A percentile compares a stretch with the other conserved stretches of the same genome.
Evolutionary conservation across 2,888 invertebrate species (phyloP).

Genomic region (Orchestes rusci): DNA sequence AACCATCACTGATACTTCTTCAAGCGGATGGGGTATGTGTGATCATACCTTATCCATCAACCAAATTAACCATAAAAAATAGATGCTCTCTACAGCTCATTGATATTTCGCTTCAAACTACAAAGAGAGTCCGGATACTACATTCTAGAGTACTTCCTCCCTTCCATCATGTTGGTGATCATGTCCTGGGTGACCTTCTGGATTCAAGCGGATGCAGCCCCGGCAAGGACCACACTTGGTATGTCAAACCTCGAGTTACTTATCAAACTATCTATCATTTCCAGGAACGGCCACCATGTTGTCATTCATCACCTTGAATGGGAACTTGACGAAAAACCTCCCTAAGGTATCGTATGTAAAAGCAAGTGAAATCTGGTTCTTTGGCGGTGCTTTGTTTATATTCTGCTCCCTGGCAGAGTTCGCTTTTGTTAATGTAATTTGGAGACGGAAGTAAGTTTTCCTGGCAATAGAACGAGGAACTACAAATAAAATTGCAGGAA

Average conservation of each 20-base stretch:
- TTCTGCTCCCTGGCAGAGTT: constrained; percentile 82
- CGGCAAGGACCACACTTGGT: constrained; percentile 76
- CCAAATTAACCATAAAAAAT: constrained; percentile 22
- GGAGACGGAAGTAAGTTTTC: constrained; percentile 65
- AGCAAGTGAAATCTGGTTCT: constrained; percentile 84
- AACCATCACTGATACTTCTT: neutral
- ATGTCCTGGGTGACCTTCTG: constrained; percentile 88
- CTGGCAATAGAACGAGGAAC: neutral
- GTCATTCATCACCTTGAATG: constrained; percentile 80
- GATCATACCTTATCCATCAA: neutral
- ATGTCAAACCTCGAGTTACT: constrained; percentile 24
- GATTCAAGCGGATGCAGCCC: constrained; percentile 79
- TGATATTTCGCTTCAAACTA: constrained; percentile 71
- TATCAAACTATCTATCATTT: constrained; percentile 4
- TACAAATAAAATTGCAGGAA: constrained; percentile 28
- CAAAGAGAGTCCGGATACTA: constrained; percentile 79
- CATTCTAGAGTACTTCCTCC: constrained; percentile 81
- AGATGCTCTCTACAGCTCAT: constrained; percentile 77
- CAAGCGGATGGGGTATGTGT: constrained; percentile 12
- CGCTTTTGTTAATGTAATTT: constrained; percentile 84
- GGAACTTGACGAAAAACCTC: constrained; percentile 74
- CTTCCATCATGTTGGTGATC: constrained; percentile 77
- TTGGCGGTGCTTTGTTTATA: constrained; percentile 77
- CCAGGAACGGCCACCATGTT: constrained; percentile 78
- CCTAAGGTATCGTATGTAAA: constrained; percentile 88